Base-by-base conservation (phyloP, 2,113 vertebrate genomes). In the Larimichthys polyactis region DNA sequence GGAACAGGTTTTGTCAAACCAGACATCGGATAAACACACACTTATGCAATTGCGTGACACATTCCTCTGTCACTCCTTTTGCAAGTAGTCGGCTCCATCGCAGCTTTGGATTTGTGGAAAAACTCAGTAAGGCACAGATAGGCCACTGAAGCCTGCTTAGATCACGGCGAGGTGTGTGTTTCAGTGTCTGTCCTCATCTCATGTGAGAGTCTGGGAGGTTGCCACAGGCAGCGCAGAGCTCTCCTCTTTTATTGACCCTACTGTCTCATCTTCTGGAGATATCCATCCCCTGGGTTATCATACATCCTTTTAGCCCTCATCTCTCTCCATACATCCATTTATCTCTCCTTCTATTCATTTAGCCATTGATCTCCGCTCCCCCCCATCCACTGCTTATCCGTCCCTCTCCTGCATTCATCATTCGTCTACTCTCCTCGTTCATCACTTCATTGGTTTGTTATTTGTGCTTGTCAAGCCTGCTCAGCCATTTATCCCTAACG, bases 1-100 rank as follows among this genome's bases (percentile, higher is more conserved):
- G 86, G 90, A 94, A 94, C 92, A 89, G 88, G 90, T 93, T 93
- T 92, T 89, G 71, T 84, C 63, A 80, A 88, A 85, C 77, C 48
- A 75, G 54, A 68, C 65, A 68, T 54, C 73, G 71, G 88, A 81
- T 57, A 81, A 82, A 86, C 86, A 83, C 54, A 71, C 66, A 29
- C 43, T 91, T 83, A 64, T 69, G 80, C 84, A 89, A 75, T 75
- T 40, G 24, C 4, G 44, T 79, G 48, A 81, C 66, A 78, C 77
- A 70, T 83, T 40, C 77, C 48, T 49, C 20, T 5, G 11, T 84
- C 71, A 40, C 78, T 83, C 17, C 5, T 67, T 59, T 59, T 27
- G 52, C 73, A 27, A 75, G 49, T 8, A 27, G 63, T 60, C 66
- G 16, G 17, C 71, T 74, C 32, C 29, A 32, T 55, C 48, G 24